Evolutionary conservation across 2,113 vertebrate species (phyloP).

Genomic region (Laticauda colubrina): DNA sequence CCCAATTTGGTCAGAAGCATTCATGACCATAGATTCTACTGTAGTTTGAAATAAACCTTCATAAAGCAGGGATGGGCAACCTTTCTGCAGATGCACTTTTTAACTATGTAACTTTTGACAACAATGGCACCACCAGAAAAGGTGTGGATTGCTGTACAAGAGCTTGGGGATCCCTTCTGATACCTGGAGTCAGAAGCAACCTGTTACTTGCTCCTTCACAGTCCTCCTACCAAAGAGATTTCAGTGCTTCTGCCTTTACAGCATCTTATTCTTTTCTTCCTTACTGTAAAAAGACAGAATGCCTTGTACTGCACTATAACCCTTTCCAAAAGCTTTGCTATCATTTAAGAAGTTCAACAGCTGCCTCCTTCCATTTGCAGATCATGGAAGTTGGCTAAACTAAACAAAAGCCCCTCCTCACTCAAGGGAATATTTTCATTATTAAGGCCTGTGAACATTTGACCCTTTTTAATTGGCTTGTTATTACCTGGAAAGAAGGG

Average conservation of each 20-base stretch:
- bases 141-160: background rate
- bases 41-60: background rate
- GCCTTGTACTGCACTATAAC: background rate
- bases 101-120: background rate
- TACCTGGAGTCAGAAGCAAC: background rate
- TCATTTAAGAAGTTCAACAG: background rate
- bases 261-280: background rate
- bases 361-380: background rate
- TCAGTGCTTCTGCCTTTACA: background rate
- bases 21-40: too few species aligned
- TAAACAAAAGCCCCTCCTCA: background rate
- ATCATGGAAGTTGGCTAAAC: background rate
- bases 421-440: background rate
- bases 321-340: background rate
- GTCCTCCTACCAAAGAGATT: background rate
- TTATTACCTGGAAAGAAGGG: constrained; percentile 84
- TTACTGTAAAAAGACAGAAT: background rate
- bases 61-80: background rate
- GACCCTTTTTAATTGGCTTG: background rate
- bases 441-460: background rate
- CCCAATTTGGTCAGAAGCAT: too few species aligned
- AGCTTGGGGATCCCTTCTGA: background rate
- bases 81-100: background rate
- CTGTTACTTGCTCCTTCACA: background rate
- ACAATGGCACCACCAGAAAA: background rate